phyloP scores from a whole-genome alignment of 2,113 vertebrate genomes.

The Notothenia coriiceps region DNA sequence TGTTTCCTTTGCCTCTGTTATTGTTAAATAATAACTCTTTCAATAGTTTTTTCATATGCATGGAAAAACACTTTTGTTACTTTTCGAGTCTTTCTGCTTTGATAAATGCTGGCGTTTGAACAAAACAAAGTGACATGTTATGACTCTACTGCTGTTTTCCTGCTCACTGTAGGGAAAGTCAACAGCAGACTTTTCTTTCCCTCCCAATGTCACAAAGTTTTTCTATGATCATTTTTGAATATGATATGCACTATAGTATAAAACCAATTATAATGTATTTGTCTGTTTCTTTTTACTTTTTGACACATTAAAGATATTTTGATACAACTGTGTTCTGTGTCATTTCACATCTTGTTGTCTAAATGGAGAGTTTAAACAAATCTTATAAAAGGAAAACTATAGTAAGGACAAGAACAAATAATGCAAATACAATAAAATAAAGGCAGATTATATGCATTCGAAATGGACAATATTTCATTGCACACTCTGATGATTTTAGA shows the following conservation, averaged over 20 bases:
- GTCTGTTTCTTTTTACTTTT: conserved; percentile 64
- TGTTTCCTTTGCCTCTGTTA: conserved; percentile 52
- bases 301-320: conserved; percentile 83
- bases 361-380: neutral
- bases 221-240: conserved; percentile 33
- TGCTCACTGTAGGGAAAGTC: neutral
- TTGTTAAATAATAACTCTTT: conserved; percentile 43
- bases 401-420: neutral
- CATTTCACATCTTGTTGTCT: neutral
- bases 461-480: neutral
- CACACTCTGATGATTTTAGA: no score
- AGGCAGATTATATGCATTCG: neutral
- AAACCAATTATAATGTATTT: conserved; percentile 70
- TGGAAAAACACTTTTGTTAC: conserved; percentile 44
- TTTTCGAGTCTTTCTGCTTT: conserved; percentile 26
- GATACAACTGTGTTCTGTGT: conserved; percentile 48
- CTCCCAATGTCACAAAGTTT: conserved; percentile 17
- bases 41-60: conserved; percentile 48
- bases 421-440: neutral
- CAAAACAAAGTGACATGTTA: conserved; percentile 5
- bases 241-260: conserved; percentile 57
- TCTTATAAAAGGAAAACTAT: neutral
- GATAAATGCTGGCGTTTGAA: conserved; percentile 11
- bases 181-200: conserved; percentile 1
- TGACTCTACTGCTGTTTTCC: conserved; percentile 10